Conservation (phyloP, 2,113 vertebrate genomes). For the Tyrannus savana region DNA sequence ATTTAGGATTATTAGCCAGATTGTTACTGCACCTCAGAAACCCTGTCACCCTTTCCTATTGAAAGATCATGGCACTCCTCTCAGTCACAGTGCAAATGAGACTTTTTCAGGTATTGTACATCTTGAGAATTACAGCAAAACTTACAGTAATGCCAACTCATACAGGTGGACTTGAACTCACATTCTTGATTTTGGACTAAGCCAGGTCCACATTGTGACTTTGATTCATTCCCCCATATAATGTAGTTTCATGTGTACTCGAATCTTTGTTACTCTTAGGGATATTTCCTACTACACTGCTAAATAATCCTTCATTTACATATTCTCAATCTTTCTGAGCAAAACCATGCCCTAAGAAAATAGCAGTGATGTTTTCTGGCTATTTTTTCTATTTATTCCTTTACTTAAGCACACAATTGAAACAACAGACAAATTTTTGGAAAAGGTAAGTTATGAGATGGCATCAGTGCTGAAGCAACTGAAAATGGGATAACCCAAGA, state of each 20-base stretch:
- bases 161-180: background rate
- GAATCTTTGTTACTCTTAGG: background rate
- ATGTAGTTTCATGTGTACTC: background rate
- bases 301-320: background rate
- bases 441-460: constrained; percentile 45
- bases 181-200: background rate
- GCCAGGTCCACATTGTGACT: background rate
- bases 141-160: background rate
- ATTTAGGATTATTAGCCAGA: background rate
- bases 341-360: background rate
- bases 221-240: background rate
- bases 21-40: background rate
- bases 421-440: constrained; percentile 12
- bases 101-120: background rate
- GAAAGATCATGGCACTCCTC: background rate
- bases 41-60: background rate
- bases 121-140: background rate
- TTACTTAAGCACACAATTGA: background rate
- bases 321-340: background rate
- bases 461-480: constrained; percentile 22
- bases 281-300: background rate
- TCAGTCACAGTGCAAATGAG: accelerated
- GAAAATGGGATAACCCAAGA: constrained; percentile 63
- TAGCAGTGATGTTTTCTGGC: background rate
- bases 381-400: background rate